Conservation (phyloP, 1,140 invertebrate species). For the Mya arenaria region DNA sequence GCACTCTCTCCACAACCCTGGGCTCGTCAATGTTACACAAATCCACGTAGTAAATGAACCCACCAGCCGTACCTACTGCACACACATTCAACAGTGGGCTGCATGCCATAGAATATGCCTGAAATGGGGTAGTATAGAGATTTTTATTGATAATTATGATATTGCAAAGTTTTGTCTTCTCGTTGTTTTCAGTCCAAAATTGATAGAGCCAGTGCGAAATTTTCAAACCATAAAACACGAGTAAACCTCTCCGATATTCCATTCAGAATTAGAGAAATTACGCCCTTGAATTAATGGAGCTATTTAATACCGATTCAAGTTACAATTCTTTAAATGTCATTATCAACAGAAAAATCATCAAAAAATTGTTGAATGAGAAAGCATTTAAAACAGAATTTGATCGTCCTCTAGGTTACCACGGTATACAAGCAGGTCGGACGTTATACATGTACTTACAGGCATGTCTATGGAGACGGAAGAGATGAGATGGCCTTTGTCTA, state of each 20-base stretch:
- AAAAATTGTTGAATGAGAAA: background rate
- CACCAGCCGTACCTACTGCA: conserved; percentile 73
- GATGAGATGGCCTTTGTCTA: conserved; percentile 69
- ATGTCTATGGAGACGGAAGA: conserved; percentile 64
- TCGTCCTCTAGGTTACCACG: background rate
- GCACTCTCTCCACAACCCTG: conserved; percentile 65
- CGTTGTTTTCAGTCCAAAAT: too few species aligned
- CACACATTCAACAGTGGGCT: conserved; percentile 73
- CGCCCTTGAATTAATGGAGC: background rate
- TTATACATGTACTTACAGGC: conserved; percentile 56
- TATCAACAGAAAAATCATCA: background rate
- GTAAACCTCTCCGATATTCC: too few species aligned
- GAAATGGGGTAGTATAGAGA: too few species aligned
- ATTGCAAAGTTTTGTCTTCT: too few species aligned
- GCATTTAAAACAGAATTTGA: background rate
- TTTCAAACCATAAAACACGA: too few species aligned
- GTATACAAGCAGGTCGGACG: background rate
- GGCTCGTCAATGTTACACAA: conserved; percentile 67
- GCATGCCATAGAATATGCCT: conserved; percentile 71
- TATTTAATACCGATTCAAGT: background rate
- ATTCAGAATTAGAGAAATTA: too few species aligned
- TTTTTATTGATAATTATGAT: too few species aligned
- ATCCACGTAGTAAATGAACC: conserved; percentile 74
- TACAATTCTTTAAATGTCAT: background rate
- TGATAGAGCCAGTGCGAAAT: too few species aligned